Evolutionary conservation across 2,797 vertebrate genomes (phyloP).

Genomic region (Epinephelus awoara): DNA sequence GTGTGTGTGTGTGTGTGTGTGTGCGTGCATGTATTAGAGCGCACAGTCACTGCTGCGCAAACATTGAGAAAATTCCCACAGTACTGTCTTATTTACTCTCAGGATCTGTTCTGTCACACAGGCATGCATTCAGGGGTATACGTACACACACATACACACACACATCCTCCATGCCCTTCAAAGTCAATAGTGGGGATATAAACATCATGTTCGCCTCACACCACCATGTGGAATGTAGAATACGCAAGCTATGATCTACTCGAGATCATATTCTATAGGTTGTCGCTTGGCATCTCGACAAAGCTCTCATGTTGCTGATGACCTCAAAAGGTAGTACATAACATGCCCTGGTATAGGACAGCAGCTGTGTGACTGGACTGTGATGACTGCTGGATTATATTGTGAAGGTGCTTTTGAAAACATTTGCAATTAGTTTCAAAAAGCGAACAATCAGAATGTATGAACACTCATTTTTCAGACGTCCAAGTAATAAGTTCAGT

Average conservation of each 20-base stretch:
- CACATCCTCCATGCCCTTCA: constrained; percentile 44
- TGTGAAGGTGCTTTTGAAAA: not conserved
- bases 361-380: not conserved
- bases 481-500: constrained; percentile 6
- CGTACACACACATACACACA: constrained; percentile 12
- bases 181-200: constrained; percentile 48
- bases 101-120: constrained; percentile 59
- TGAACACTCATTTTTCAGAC: not conserved
- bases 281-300: constrained; percentile 16
- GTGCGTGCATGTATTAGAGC: constrained; percentile 13
- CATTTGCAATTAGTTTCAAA: not conserved
- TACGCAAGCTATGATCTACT: constrained; percentile 42
- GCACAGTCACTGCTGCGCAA: constrained; percentile 49
- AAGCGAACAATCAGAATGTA: not conserved
- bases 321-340: not conserved
- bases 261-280: constrained; percentile 34
- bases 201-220: constrained; percentile 53
- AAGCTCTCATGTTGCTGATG: constrained; percentile 21
- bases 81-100: constrained; percentile 64
- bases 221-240: constrained; percentile 58
- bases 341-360: not conserved
- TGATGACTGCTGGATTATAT: not conserved
- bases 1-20: constrained; percentile 33
- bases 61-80: constrained; percentile 66
- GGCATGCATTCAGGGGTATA: constrained; percentile 33